phyloP scores from a whole-genome alignment of 2,888 invertebrate genomes.

The Drosophila testacea region DNA sequence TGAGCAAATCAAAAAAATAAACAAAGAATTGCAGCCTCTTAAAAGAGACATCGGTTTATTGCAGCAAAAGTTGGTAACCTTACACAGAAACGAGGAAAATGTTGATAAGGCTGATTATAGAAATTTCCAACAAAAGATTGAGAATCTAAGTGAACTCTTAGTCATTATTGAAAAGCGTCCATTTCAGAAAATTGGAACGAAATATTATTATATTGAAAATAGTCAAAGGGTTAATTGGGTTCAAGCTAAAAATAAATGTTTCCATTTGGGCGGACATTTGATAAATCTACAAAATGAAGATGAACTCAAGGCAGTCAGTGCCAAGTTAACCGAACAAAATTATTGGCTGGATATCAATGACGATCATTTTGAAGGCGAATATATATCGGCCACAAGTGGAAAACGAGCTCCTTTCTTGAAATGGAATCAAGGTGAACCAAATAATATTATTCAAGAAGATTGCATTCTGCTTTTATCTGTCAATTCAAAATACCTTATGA shows the following conservation, averaged over 20 bases:
- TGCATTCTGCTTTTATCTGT: neutral
- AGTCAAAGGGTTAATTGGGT: neutral
- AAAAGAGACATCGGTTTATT: neutral
- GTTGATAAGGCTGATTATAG: neutral
- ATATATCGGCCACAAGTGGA: neutral
- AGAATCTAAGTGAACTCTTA: neutral
- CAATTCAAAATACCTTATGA: neutral
- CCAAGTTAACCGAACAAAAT: neutral
- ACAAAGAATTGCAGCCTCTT: neutral
- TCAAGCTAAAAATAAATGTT: neutral
- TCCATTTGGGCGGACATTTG: slow-evolving; percentile 2
- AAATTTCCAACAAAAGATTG: neutral
- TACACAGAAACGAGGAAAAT: neutral
- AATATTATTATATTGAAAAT: slow-evolving; percentile 17
- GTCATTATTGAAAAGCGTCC: neutral
- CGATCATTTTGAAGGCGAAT: neutral
- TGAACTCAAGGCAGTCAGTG: neutral
- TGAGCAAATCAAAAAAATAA: neutral
- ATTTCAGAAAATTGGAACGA: slow-evolving; percentile 13
- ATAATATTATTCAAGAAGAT: slow-evolving; percentile 1
- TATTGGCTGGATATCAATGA: slow-evolving; percentile 18
- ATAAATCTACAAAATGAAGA: slow-evolving; percentile 1
- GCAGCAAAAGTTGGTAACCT: neutral
- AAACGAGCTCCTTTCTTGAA: neutral
- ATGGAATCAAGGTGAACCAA: slow-evolving; percentile 11